Base-by-base conservation (phyloP, 2,113 vertebrate species). In the Passerina amoena region DNA sequence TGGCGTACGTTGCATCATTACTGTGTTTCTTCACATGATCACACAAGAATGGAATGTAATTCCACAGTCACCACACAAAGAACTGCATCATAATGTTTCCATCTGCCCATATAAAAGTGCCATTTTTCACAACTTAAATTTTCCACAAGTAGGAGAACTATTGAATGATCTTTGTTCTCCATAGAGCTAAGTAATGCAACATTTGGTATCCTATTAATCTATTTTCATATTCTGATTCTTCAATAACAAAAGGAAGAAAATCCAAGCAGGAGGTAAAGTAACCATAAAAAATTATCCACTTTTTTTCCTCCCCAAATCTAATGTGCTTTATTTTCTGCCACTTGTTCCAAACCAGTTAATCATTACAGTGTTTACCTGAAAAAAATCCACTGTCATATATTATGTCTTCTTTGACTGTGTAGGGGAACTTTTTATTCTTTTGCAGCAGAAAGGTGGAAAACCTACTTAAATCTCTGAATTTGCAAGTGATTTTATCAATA, bases 221-320 rank as follows among this genome's bases (percentile, higher is more conserved):
- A 14, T 78, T 68, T 80, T 83, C 23, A 42, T 63, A 42, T 64
- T 65, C 37, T 6, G 2, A 17, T 89, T 75, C 28, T 64, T 71
- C 22, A 59, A 5, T 38, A 79, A 38, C 7, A 72, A 92, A 33
- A 57, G 30, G 6, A 42, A 24, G 15, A 76, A 79, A 82, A 50
- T 1, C 13, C 45, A 82, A 80, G 15, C 11, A 45, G 8, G 5
- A 77, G 2, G 3, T 13, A 47, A 16, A 79, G 31, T 60, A 79
- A 44, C 3, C 4, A 35, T 45, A 5, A 65, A 65, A 85, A 42
- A 53, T 8, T 10, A 68, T 2, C 8, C 16, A 9, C 4, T 15
- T 63, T 30, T 14, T 14, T 7, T 2, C 25, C 10, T 23, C 1
- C 0, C 2, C 4, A 35, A 70, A 68, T 10, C 10, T 57, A 50